A percentile compares a stretch with the other conserved stretches of the same genome.
These are phyloP conservation scores for Akabosia matsudoensis DNA, from an alignment of 1,140 invertebrate species.

Conservation along the genomic window DNA sequence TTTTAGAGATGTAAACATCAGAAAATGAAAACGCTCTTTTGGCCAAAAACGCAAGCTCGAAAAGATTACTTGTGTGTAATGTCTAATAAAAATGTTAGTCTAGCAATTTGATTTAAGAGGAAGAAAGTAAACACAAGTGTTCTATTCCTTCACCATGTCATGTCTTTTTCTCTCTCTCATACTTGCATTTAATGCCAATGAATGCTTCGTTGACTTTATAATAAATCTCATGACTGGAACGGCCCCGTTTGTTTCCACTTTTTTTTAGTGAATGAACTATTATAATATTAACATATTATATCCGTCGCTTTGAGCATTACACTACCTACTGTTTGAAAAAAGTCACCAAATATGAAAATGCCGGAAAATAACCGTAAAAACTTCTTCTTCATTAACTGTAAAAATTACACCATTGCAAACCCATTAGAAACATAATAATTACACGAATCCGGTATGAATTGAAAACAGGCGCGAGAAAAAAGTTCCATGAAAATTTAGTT, in stretches of 20 bases:
- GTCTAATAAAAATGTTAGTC: conserved; percentile 23
- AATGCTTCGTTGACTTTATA: background rate
- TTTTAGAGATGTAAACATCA: conserved; percentile 25
- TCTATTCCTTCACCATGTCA: background rate
- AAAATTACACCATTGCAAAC: too few relatives aligned
- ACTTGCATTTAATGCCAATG: background rate
- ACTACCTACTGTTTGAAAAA: background rate
- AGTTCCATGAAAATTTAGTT: too few relatives aligned
- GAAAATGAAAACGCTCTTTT: conserved; percentile 17
- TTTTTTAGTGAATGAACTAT: background rate
- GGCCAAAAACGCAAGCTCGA: background rate
- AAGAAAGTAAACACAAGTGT: background rate
- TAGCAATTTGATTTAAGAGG: conserved; percentile 17
- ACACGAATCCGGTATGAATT: too few relatives aligned
- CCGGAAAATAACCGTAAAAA: too few relatives aligned
- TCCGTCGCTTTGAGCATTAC: background rate
- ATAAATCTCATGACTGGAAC: background rate
- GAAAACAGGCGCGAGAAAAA: too few relatives aligned
- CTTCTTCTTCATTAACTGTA: too few relatives aligned
- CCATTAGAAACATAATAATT: too few relatives aligned
- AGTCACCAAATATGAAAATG: too few relatives aligned
- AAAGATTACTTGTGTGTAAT: conserved; percentile 21
- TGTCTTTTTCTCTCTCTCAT: background rate
- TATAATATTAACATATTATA: background rate
- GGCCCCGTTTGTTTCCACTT: background rate